Conservation (phyloP, 2,113 vertebrate species). For the Uropsilus gracilis region DNA sequence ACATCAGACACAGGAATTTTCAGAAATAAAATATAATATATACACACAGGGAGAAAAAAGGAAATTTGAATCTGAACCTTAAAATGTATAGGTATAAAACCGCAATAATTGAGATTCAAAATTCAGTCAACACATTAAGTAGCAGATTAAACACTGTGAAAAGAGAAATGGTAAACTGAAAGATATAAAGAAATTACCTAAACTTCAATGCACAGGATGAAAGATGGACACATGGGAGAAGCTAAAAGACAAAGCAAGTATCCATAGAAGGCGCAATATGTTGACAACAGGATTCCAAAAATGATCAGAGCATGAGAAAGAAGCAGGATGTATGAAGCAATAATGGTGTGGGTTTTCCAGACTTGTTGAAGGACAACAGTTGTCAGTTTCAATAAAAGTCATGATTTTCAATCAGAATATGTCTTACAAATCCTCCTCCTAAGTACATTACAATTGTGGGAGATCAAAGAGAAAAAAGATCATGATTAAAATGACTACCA, state of each 20-base stretch:
- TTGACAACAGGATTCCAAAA: background rate
- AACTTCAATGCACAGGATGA: background rate
- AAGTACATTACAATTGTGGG: background rate
- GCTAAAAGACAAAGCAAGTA: background rate
- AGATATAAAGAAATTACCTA: background rate
- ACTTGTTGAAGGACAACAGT: background rate
- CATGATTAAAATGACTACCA: background rate
- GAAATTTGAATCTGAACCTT: too few species aligned
- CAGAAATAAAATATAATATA: background rate
- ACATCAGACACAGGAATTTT: background rate
- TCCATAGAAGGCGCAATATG: background rate
- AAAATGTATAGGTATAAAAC: background rate
- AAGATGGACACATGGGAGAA: background rate
- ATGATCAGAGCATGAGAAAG: background rate
- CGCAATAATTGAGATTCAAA: background rate
- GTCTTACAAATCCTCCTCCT: background rate
- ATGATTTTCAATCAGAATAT: slow-evolving; percentile 9
- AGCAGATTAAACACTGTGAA: background rate
- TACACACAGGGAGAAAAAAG: background rate
- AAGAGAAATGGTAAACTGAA: background rate
- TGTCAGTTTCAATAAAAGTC: background rate
- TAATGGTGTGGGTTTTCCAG: background rate
- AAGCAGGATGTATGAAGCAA: background rate
- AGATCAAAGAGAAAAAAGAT: background rate
- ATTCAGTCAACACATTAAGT: background rate